Evolutionary conservation across 2,113 vertebrate species (phyloP), one percentile per base, ranked within the genome.

Genomic region (Herpetotheres cachinnans): DNA sequence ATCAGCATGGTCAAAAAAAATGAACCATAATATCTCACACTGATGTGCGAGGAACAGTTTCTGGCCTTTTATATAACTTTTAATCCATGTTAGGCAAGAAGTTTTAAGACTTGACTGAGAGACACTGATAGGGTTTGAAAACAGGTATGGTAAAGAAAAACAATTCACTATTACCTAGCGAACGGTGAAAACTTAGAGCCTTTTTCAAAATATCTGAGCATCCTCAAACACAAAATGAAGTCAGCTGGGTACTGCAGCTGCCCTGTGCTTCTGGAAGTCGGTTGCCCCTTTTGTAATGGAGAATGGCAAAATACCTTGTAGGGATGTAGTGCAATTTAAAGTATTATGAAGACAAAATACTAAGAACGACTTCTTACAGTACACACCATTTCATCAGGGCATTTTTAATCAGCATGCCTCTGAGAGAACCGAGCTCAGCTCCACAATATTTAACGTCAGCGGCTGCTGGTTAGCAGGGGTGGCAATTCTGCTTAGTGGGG

Each of bases 401-500:
- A 44, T 96, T 95, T 95, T 95, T 95, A 97, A 96, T 96, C 96
- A 97, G 95, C 95, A 91, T 58, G 87, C 94, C 91, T 94, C 94
- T 36, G 91, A 96, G 70, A 89, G n/a, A 82, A 69, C 70, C 0
- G 4, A 85, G 91, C 93, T 90, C 87, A 67, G 87, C 84, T 94
- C 93, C 82, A 82, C 89, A 95, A 95, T 97, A 96, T 96, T 95
- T 97, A 97, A 95, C 77, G 91, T 80, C 89, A 87, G 93, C 94
- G 91, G 89, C 84, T 89, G 84, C 91, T 93, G 93, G 93, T 97
- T 97, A 96, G 95, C 95, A 96, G 93, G 96, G 94, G 93, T 95
- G 93, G 94, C 93, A 95, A 91, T 97, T 97, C 81, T 95, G 96
- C 95, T 97, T 95, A 85, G 89, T 94, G 94, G 96, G 91, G 95